A percentile compares a stretch with the other conserved stretches of the same genome.
These are phyloP conservation scores for Endotricha flammealis DNA, from an alignment of 2,888 invertebrate genomes.

Conservation along the genomic window DNA sequence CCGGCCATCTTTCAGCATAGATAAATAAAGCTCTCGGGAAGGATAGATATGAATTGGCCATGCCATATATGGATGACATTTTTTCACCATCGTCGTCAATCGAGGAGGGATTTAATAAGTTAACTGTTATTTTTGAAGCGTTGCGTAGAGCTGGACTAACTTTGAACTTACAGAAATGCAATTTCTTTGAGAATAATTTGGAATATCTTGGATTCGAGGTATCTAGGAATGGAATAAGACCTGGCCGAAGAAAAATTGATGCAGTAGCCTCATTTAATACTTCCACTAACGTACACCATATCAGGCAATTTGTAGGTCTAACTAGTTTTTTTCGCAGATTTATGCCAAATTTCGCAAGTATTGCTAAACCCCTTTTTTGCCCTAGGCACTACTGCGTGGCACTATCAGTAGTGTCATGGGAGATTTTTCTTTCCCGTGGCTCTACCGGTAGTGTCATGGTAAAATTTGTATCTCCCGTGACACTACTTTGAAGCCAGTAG, in stretches of 20 bases:
- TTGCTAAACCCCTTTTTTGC: conserved; percentile 25
- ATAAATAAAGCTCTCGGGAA: not conserved
- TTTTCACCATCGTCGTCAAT: conserved; percentile 10
- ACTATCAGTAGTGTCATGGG: no score
- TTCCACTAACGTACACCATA: not conserved
- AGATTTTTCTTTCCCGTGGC: no score
- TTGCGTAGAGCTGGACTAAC: not conserved
- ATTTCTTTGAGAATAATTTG: not conserved
- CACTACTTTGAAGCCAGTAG: no score
- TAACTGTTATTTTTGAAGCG: not conserved
- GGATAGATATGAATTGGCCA: not conserved
- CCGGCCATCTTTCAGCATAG: no score
- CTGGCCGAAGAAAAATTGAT: not conserved
- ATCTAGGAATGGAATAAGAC: not conserved
- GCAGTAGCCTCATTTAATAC: not conserved
- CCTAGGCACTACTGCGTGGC: no score
- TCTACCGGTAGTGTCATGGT: no score
- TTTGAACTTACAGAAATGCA: not conserved
- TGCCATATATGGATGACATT: conserved; percentile 19
- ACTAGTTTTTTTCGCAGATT: conserved; percentile 28
- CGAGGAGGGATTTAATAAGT: not conserved
- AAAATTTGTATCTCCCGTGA: no score
- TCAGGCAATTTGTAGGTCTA: conserved; percentile 25
- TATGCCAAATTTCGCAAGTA: conserved; percentile 21
- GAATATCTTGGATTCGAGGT: not conserved